phyloP scores from a whole-genome alignment of 2,113 vertebrate genomes.

The Callorhinus ursinus region DNA sequence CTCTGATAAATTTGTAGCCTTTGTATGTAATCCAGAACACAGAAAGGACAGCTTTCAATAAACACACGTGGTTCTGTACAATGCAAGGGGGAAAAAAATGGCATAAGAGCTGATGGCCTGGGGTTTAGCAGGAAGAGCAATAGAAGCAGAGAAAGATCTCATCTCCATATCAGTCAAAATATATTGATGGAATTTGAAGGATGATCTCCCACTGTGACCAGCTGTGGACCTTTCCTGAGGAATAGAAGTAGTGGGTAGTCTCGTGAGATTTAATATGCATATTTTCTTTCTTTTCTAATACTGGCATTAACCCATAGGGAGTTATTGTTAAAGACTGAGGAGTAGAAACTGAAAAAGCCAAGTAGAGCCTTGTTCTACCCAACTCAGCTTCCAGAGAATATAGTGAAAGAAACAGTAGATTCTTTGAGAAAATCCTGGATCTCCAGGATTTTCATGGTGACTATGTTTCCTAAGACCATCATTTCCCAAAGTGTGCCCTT shows the following conservation, averaged over 20 bases:
- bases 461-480: neutral
- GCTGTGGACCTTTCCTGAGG: neutral
- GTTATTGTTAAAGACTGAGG: neutral
- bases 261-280: neutral
- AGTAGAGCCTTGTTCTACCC: neutral
- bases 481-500: neutral
- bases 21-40: slow-evolving; percentile 14
- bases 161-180: slow-evolving; percentile 14
- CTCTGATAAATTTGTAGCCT: neutral
- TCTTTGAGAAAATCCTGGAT: neutral
- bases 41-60: neutral
- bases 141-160: neutral
- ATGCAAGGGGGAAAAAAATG: neutral
- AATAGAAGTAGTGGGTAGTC: neutral
- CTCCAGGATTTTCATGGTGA: neutral
- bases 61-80: neutral
- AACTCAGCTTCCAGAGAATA: neutral
- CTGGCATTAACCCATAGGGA: neutral
- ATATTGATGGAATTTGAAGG: neutral
- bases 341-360: neutral
- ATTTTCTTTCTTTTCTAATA: slow-evolving; percentile 9
- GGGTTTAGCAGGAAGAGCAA: neutral
- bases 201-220: neutral
- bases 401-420: neutral
- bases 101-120: neutral